Evolutionary conservation across 2,113 vertebrate genomes (phyloP), one percentile per base, ranked within the genome.

Genomic region (Monarcha castaneiventris): DNA sequence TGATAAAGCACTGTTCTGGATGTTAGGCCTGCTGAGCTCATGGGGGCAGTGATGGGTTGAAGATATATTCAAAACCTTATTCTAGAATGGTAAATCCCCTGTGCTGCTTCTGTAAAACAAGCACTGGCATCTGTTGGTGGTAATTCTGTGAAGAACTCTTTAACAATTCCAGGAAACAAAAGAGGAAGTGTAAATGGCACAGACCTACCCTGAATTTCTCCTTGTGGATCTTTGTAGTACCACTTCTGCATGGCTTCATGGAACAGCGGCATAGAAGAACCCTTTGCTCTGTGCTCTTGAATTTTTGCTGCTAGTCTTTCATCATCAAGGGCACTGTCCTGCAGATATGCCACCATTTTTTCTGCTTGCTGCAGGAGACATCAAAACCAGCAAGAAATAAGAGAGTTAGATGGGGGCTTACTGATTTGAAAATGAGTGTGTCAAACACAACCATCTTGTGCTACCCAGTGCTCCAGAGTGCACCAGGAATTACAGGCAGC

Each of bases 211-310:
- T 99, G 99, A 97, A 99, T 99, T 97, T 99, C 99, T 97, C 99
- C 99, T 97, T 99, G 99, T 25, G 99, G 99, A 95, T 99, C 99
- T 98, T 99, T 99, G 95, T 99, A 99, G 98, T 99, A 99, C 99
- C 99, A 99, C 96, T 99, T 99, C 92, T 99, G 99, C 96, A 99
- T 99, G 81, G 99, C 99, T 94, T 99, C 99, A 1, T 99, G 99
- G 43, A 99, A 98, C 43, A 98, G 83, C 0, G 99, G 98, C 80
- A 99, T 96, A 11, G 98, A 98, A 25, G 98, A 96, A 63, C 98
- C 98, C 96, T 99, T 99, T 77, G 98, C 96, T 96, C 99, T 98
- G 97, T 98, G 98, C 69, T 99, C 98, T 62, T 98, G 97, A 67
- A 98, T 98, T 97, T 99, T 99, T 58, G 98, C 97, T 54, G 98